Evolutionary conservation across 2,113 vertebrate species (phyloP).

Genomic region (Pan paniscus): DNA sequence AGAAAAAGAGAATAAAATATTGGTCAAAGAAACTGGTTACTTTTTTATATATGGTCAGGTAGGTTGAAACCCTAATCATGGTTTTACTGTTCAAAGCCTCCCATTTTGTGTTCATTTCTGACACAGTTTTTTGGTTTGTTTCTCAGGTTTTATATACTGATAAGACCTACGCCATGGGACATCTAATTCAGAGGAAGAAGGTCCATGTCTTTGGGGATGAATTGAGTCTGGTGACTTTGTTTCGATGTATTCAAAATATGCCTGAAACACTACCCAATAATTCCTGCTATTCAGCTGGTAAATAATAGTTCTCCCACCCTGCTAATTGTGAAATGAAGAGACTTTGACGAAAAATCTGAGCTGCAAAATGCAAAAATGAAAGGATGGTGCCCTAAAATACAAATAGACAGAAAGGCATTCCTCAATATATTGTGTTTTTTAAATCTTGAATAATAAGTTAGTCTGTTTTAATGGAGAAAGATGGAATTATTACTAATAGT

Average conservation of each 20-base stretch:
- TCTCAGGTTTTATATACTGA: slow-evolving; percentile 93
- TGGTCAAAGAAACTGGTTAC: slow-evolving; percentile 93
- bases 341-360: neutral
- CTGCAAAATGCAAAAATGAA: neutral
- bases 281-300: slow-evolving; percentile 98
- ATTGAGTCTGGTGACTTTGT: slow-evolving; percentile 89
- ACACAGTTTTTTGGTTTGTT: slow-evolving; percentile 14
- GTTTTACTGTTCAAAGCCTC: rapidly evolving
- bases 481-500: neutral
- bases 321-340: neutral
- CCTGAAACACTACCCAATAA: slow-evolving; percentile 89
- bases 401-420: neutral
- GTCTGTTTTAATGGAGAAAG: neutral
- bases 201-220: slow-evolving; percentile 92
- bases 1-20: slow-evolving; percentile 89
- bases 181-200: slow-evolving; percentile 94
- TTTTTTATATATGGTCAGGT: slow-evolving; percentile 99
- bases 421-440: neutral
- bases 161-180: slow-evolving; percentile 93
- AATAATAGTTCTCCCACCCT: slow-evolving; percentile 44
- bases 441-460: neutral
- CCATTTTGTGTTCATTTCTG: neutral
- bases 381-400: too few species aligned
- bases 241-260: slow-evolving; percentile 97
- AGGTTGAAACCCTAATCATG: neutral